Conservation (phyloP, 2,113 vertebrate genomes). For the Lagopus leucura region DNA sequence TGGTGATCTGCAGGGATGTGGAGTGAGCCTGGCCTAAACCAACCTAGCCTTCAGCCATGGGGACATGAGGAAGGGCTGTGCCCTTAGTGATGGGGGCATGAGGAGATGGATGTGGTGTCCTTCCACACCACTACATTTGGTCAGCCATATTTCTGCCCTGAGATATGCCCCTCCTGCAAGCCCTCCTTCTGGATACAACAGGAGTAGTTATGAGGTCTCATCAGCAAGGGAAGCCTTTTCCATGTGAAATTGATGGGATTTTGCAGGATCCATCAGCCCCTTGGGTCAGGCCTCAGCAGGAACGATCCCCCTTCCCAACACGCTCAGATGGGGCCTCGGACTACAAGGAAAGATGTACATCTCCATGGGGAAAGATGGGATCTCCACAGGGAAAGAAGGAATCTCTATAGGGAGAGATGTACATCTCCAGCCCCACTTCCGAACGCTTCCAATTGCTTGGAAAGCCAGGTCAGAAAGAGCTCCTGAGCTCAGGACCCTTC, state of each 20-base stretch:
- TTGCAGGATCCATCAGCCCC: not conserved
- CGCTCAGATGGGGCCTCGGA: not conserved
- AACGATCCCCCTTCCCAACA: not conserved
- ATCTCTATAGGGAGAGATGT: not conserved
- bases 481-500: not conserved
- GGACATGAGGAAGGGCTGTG: not conserved
- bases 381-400: fast-evolving
- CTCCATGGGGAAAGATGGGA: too few species aligned
- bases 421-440: not conserved
- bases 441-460: not conserved
- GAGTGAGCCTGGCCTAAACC: not conserved
- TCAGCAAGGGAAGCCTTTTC: not conserved
- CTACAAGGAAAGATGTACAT: fast-evolving
- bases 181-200: not conserved
- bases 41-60: not conserved
- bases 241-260: not conserved
- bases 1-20: not conserved
- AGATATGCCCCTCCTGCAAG: not conserved
- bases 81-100: too few species aligned
- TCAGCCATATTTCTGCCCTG: not conserved
- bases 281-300: fast-evolving
- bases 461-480: not conserved
- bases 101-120: not conserved
- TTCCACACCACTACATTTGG: fast-evolving
- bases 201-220: not conserved